Evolutionary conservation across 1,140 invertebrate genomes (phyloP).

Genomic region (Drosophila bifasciata): DNA sequence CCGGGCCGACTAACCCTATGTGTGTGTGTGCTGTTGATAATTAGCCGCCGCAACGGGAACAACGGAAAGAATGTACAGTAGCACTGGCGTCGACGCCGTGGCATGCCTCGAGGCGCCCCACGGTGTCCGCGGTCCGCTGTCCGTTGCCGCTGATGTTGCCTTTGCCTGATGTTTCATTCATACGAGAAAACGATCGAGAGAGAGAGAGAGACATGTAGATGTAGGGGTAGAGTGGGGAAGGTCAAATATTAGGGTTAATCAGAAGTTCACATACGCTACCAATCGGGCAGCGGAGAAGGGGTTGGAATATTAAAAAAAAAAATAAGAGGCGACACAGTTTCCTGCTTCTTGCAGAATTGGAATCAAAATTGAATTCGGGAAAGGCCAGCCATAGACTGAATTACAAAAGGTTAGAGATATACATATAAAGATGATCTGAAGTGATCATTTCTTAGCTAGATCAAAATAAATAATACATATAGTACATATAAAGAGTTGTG

Average conservation of each 20-base stretch:
- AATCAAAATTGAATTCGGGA: slow-evolving; percentile 1
- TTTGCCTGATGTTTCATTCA: slow-evolving; percentile 50
- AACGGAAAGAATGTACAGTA: slow-evolving; percentile 58
- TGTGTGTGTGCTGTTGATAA: slow-evolving; percentile 43
- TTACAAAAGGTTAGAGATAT: too few relatives aligned
- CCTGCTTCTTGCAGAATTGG: slow-evolving; percentile 4
- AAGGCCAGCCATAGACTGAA: too few relatives aligned
- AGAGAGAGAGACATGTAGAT: slow-evolving; percentile 5
- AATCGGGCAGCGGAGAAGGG: too few relatives aligned
- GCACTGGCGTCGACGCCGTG: slow-evolving; percentile 31
- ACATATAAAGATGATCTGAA: too few relatives aligned
- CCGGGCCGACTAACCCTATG: slow-evolving; percentile 5
- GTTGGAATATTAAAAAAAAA: background rate
- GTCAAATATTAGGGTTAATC: slow-evolving; percentile 13
- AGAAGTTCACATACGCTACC: slow-evolving; percentile 31
- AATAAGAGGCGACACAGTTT: background rate
- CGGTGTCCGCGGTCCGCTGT: slow-evolving; percentile 30
- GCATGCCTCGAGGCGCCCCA: slow-evolving; percentile 38
- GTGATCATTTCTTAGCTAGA: background rate
- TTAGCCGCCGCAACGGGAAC: slow-evolving; percentile 47
- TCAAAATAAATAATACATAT: too few relatives aligned
- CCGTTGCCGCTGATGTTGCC: background rate
- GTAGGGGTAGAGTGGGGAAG: slow-evolving; percentile 1
- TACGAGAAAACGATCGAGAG: slow-evolving; percentile 28
- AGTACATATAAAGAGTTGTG: too few relatives aligned